Base-by-base conservation (phyloP, 2,888 invertebrate genomes). In the Hirtodrosophila duncani region DNA sequence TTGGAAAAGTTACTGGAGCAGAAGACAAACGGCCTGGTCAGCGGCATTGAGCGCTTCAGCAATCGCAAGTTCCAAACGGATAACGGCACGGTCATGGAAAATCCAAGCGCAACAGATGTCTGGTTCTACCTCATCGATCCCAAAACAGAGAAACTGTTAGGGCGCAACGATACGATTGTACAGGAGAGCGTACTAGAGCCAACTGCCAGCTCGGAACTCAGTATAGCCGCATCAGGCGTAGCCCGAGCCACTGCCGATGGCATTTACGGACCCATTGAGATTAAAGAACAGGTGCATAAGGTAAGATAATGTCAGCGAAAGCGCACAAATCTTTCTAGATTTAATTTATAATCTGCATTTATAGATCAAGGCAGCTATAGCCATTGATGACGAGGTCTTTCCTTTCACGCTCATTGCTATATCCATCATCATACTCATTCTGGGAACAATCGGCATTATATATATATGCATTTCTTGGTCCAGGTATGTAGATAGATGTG, bases 381-480 rank as follows among this genome's bases (percentile, higher is more conserved):
- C 89, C 3, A 87, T 90, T 42, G 89, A 89, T 62, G 90, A 90
- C 67, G 92, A 93, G 55, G 93, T 95, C 5, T 93, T 96, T 67
- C 97, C 96, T 10, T 95, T 95, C 65, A 96, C 96, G 0, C 88
- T 97, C 17, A 93, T 98, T 59, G 93, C 95, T 8, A 90, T 98
- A 1, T 97, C 95, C 0, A 92, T 93, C 44, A 91, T 97, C n/a
- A 97, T 97, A 53, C 90, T 97, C 24, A 90, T 97, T 1, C 90
- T 96, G 5, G 95, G 95, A 5, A 89, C 94, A 7, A 93, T 94
- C 38, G 97, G 96, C 3, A 96, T 97, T 34, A 91, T 96, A 39
- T 97, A 97, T 83, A 95, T 97, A 55, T 96, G 97, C 85, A 92
- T 96, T 41, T 96, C 96, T 1, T 97, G 97, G 95, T 94, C 95